Percentiles rank a stretch among this genome's conserved stretches.
Conservation (phyloP, 2,113 vertebrate species). For the Brachirus orientalis region DNA sequence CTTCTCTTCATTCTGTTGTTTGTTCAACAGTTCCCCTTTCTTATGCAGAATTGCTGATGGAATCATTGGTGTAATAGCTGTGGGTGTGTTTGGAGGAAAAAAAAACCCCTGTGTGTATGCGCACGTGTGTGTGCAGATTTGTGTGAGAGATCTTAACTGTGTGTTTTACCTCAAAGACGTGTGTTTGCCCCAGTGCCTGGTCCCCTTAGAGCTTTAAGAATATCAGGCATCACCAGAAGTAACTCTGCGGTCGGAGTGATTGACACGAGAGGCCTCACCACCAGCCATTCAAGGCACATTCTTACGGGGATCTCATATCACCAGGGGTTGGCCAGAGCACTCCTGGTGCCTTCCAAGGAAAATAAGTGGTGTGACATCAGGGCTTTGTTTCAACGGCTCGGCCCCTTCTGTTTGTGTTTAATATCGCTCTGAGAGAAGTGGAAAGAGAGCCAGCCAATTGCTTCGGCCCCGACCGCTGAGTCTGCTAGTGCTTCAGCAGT, state of each 20-base stretch:
- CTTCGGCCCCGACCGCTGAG: conserved; percentile 53
- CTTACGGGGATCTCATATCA: conserved; percentile 87
- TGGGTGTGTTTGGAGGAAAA: conserved; percentile 9
- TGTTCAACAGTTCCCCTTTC: conserved; percentile 49
- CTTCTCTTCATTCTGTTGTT: conserved; percentile 51
- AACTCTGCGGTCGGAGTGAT: conserved; percentile 69
- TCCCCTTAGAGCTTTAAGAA: conserved; percentile 55
- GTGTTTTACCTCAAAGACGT: conserved; percentile 55
- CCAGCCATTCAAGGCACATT: conserved; percentile 78
- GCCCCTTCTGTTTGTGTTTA: conserved; percentile 94
- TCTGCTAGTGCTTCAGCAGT: conserved; percentile 38
- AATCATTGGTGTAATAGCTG: conserved; percentile 34
- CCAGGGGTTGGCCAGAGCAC: conserved; percentile 84
- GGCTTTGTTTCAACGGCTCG: conserved; percentile 88
- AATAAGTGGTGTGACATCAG: conserved; percentile 92
- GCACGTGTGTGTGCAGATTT: conserved; percentile 13
- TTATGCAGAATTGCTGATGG: conserved; percentile 35
- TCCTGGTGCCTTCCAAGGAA: conserved; percentile 87
- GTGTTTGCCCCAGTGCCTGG: conserved; percentile 33
- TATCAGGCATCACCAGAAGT: conserved; percentile 65
- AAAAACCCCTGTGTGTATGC: neutral
- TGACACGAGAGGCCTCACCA: conserved; percentile 65
- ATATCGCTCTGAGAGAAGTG: conserved; percentile 80
- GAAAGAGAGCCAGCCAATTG: conserved; percentile 65
- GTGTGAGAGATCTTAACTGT: conserved; percentile 27